Conservation (phyloP, 2,797 vertebrate genomes). For the Bradypus variegatus region DNA sequence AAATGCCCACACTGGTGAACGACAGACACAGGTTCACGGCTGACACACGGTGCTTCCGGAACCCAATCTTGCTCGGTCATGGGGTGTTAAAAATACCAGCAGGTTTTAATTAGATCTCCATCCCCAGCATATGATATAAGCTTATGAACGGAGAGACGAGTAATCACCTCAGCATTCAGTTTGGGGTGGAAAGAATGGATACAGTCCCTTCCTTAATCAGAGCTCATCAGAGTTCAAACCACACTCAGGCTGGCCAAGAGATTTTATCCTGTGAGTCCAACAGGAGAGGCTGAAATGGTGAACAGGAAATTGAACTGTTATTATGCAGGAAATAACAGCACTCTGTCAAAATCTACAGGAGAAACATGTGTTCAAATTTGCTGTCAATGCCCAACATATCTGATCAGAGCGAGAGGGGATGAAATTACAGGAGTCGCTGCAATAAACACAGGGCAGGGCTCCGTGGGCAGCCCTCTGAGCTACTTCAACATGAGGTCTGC, state of each 20-base stretch:
- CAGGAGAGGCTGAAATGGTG: constrained; percentile 84
- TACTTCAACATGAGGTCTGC: constrained; percentile 43
- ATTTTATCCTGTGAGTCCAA: constrained; percentile 84
- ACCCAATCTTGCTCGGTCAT: background rate
- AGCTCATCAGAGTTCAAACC: constrained; percentile 69
- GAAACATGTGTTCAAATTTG: constrained; percentile 89
- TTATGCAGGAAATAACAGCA: constrained; percentile 98
- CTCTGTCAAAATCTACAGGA: constrained; percentile 97
- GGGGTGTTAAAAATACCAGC: constrained; percentile 18
- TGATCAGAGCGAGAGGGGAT: constrained; percentile 77
- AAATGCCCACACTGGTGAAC: too few species aligned
- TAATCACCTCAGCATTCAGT: constrained; percentile 59
- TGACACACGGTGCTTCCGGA: too few species aligned
- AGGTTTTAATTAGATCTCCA: constrained; percentile 41
- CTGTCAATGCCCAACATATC: constrained; percentile 78
- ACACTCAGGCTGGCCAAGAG: constrained; percentile 72
- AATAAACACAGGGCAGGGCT: constrained; percentile 59
- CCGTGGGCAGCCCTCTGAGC: background rate
- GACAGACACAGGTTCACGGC: too few species aligned
- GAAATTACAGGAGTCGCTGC: constrained; percentile 68
- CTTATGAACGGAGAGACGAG: constrained; percentile 54
- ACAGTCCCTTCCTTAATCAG: constrained; percentile 72
- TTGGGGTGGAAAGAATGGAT: constrained; percentile 52
- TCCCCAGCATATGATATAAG: constrained; percentile 7
- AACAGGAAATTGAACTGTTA: constrained; percentile 99